Evolutionary conservation across 2,888 invertebrate genomes (phyloP).

Genomic region (Cerceris rybyensis): DNA sequence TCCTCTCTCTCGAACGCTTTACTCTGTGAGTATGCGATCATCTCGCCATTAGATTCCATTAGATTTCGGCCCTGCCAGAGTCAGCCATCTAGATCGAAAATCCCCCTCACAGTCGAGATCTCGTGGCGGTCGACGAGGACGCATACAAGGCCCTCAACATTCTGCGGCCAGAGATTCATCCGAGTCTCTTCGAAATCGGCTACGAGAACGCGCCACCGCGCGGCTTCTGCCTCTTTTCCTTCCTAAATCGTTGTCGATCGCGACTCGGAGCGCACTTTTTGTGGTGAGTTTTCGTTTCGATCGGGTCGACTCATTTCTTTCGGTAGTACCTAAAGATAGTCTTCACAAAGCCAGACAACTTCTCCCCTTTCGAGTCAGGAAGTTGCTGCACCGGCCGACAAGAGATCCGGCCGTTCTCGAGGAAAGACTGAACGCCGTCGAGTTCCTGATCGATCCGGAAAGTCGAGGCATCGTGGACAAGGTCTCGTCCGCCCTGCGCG

Average conservation of each 20-base stretch:
- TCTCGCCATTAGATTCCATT: too few species aligned
- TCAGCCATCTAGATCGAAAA: not conserved
- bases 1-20: constrained; percentile 40
- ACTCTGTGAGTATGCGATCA: constrained; percentile 48
- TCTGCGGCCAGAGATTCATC: constrained; percentile 88
- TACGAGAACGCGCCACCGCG: constrained; percentile 85
- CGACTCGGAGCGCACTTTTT: constrained; percentile 86
- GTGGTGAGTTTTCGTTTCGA: constrained; percentile 81
- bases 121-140: constrained; percentile 88
- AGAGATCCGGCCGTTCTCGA: constrained; percentile 85
- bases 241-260: constrained; percentile 89
- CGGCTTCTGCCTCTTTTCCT: constrained; percentile 88
- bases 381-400: constrained; percentile 88
- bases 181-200: constrained; percentile 89
- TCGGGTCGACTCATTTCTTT: too few species aligned
- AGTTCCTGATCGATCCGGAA: constrained; percentile 86
- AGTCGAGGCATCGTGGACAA: constrained; percentile 86
- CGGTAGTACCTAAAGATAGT: too few species aligned
- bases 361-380: constrained; percentile 81
- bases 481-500: constrained; percentile 67
- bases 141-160: constrained; percentile 90
- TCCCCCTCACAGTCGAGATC: constrained; percentile 83
- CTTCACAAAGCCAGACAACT: too few species aligned
- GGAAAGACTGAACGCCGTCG: constrained; percentile 87
- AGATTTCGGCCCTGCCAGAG: too few species aligned